Evolutionary conservation across 2,888 invertebrate species (phyloP), one percentile per base, ranked within the genome.

Genomic region (Epicampocera succincta): DNA sequence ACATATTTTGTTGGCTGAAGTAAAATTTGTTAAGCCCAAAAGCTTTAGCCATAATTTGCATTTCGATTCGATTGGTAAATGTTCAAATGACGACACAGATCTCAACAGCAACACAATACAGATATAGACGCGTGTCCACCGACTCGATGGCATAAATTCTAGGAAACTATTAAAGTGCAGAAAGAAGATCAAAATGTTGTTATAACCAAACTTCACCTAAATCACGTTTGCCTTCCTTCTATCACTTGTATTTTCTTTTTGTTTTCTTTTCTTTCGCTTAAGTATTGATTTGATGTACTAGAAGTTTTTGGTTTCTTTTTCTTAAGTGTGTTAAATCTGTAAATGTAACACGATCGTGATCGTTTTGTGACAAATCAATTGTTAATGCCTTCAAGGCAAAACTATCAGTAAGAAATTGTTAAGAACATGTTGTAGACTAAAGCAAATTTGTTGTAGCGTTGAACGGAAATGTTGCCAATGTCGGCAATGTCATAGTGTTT

Each of bases 281-380:
- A 50, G 68, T 81, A 81, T 81, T 77, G 81, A 81, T 81, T 78
- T 75, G 58, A 15, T 66, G 52, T 52, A 15, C 52, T 52, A n/a
- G n/a, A n/a, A n/a, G n/a, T n/a, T n/a, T n/a, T n/a, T n/a, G n/a
- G n/a, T n/a, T n/a, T n/a, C 21, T 50, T 48, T 17, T 25, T 60
- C 66, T 58, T 40, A n/a, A 71, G 73, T 74, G 82, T 78, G 78
- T 33, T 19, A 82, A 82, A 82, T 82, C 42, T 78, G 69, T 82
- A 82, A 82, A 82, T 82, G 71, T 78, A 78, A 78, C 60, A 44
- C 65, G 78, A 82, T 82, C 82, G 82, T 78, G 82, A 82, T 78
- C 69, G 65, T 82, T 84, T 86, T 89, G 89, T 87, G 87, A 89
- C 89, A 89, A 89, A 89, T 89, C 89, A 87, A 89, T 89, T 89